Base-by-base conservation (phyloP, 2,113 vertebrate species). In the Saguinus midas region DNA sequence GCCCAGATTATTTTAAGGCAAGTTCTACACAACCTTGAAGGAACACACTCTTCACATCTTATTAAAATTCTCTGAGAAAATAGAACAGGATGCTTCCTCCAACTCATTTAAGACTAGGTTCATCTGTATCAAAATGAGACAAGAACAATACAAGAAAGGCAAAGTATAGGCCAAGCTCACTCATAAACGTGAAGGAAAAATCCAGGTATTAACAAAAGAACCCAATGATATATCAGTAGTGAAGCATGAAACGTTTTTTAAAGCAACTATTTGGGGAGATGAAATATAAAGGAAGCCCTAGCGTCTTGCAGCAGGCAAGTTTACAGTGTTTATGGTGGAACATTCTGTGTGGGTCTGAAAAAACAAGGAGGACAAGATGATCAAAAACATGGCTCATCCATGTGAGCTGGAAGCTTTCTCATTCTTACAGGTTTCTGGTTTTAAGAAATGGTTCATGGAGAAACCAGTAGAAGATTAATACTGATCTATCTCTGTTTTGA, bases 61-160 rank as follows among this genome's bases (percentile, higher is more conserved):
- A 96, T 50, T 82, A 18, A 93, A 87, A 95, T 64, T 96, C 48
- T 87, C 82, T 78, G 20, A 83, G 43, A 84, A 93, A 90, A 93
- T 10, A 43, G 45, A 64, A 48, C 58, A 90, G 48, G 48, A 68
- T 78, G 58, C 73, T 35, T 75, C 37, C 32, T 87, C 43, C 18
- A 45, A 45, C 43, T 91, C 61, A 64, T 78, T 82, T 81, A 52
- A 83, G 17, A 82, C 18, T 35, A 82, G 6, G 25, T 20, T 64
- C 87, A 73, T 58, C 68, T 73, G 66, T 50, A 93, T 9, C 21
- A 66, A 86, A 90, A 89, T 57, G 17, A 93, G 48, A 82, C 35
- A 40, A 87, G 17, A 32, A 64, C 78, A 20, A 52, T 13, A 64
- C 5, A 40, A 94, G n/a, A 87, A 40, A 95, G 35, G 43, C 70